These are phyloP conservation scores for Diaperis boleti DNA, from an alignment of 2,888 invertebrate genomes.

Conservation along the genomic window DNA sequence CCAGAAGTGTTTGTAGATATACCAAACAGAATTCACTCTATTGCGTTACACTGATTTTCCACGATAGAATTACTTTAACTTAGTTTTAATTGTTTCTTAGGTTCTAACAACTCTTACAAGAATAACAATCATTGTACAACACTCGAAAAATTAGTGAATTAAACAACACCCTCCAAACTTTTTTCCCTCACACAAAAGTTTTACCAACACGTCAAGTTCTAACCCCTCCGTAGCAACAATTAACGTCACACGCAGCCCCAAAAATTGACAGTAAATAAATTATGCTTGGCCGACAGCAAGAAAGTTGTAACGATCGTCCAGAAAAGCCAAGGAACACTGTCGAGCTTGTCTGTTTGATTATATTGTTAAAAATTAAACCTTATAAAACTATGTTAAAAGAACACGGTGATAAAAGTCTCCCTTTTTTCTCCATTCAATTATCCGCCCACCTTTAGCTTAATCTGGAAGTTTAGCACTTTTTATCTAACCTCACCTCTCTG, in stretches of 20 bases:
- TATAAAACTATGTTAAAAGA: constrained; percentile 13
- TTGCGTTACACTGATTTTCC: too few species aligned
- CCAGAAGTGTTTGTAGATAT: too few species aligned
- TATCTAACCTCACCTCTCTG: background rate
- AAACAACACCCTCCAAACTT: too few species aligned
- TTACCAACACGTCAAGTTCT: background rate
- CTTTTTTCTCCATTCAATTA: constrained; percentile 1
- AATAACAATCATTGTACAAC: too few species aligned
- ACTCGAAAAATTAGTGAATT: too few species aligned
- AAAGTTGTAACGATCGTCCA: background rate
- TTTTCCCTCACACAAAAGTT: too few species aligned
- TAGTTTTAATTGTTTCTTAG: too few species aligned
- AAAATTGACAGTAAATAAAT: constrained; percentile 8
- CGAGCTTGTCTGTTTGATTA: constrained; percentile 20
- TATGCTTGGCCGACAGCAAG: background rate
- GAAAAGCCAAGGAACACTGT: background rate
- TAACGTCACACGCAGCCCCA: background rate
- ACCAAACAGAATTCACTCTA: too few species aligned
- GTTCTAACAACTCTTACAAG: too few species aligned
- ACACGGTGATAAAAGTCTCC: constrained; percentile 5
- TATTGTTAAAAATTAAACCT: constrained; percentile 30
- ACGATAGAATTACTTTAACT: too few species aligned
- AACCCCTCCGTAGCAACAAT: background rate
- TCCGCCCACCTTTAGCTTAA: background rate
- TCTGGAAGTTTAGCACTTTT: background rate